Percentiles rank a stretch among this genome's conserved stretches.
phyloP scores from a whole-genome alignment of 1,140 invertebrate genomes.

The Gerris buenoi region DNA sequence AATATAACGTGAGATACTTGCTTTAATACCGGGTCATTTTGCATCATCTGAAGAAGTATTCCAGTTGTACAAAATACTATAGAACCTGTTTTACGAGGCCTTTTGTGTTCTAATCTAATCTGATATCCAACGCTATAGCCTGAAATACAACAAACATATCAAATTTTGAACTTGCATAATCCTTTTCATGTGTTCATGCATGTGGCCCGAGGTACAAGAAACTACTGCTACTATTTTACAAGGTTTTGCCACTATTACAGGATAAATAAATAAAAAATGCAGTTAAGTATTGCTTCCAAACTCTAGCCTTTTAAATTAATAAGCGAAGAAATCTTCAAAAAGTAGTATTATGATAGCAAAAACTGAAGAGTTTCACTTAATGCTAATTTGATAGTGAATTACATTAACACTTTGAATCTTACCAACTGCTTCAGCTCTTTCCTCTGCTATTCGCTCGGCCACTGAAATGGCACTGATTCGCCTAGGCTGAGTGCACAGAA shows the following conservation, averaged over 20 bases:
- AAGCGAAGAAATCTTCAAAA: no score
- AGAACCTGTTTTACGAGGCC: slow-evolving; percentile 53
- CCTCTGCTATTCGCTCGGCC: slow-evolving; percentile 67
- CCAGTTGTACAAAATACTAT: slow-evolving; percentile 78
- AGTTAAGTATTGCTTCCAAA: no score
- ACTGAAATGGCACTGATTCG: slow-evolving; percentile 82
- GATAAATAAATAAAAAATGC: no score
- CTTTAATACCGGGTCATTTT: slow-evolving; percentile 50
- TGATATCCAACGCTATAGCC: slow-evolving; percentile 37
- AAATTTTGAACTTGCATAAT: no score
- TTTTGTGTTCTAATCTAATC: neutral
- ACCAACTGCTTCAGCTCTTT: slow-evolving; percentile 57
- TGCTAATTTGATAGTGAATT: no score
- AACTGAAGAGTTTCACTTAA: no score
- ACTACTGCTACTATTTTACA: no score
- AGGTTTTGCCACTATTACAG: no score
- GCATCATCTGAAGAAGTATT: slow-evolving; percentile 52
- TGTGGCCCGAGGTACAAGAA: no score
- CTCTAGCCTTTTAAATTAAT: no score
- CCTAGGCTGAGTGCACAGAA: slow-evolving; percentile 83
- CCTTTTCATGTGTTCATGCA: no score
- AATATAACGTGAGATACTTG: slow-evolving; percentile 56
- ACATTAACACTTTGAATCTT: neutral
- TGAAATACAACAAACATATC: neutral
- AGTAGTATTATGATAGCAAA: no score